Percentiles rank a stretch among this genome's conserved stretches.
Evolutionary conservation across 1,140 invertebrate species (phyloP).

Genomic region (Solenopsis invicta): DNA sequence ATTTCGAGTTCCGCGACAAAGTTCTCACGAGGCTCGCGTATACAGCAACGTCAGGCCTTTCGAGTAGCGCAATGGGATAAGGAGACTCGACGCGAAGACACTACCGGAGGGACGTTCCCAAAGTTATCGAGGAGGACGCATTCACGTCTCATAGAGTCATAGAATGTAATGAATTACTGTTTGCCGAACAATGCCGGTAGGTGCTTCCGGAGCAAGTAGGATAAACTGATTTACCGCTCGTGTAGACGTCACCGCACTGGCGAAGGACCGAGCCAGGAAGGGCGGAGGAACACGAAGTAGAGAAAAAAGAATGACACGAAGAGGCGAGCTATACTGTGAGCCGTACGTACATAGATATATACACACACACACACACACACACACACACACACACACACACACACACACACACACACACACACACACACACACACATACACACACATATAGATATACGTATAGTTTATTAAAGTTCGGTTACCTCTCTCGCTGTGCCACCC

Average conservation of each 20-base stretch:
- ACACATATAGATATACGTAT: conserved; percentile 8
- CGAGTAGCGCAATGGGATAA: conserved; percentile 26
- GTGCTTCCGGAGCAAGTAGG: conserved; percentile 65
- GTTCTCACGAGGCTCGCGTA: conserved; percentile 67
- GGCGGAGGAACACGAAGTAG: neutral
- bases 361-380: no score
- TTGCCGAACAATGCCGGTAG: conserved; percentile 77
- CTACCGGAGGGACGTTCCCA: conserved; percentile 44
- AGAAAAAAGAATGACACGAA: conserved; percentile 15
- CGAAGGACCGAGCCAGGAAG: conserved; percentile 18
- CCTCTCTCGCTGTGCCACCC: conserved; percentile 11
- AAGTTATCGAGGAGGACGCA: conserved; percentile 74
- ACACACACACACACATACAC: no score
- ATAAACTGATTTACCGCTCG: conserved; percentile 76
- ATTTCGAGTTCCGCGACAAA: conserved; percentile 69
- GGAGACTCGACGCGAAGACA: conserved; percentile 64
- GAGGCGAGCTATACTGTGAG: neutral
- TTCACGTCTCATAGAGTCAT: conserved; percentile 77
- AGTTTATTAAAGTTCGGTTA: conserved; percentile 77
- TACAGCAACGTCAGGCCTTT: conserved; percentile 55
- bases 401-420: no score
- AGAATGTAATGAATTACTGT: conserved; percentile 81
- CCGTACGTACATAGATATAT: neutral
- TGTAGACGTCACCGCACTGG: conserved; percentile 48
- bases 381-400: no score